Evolutionary conservation across 1,140 invertebrate species (phyloP).

Genomic region (Telenomus remus): DNA sequence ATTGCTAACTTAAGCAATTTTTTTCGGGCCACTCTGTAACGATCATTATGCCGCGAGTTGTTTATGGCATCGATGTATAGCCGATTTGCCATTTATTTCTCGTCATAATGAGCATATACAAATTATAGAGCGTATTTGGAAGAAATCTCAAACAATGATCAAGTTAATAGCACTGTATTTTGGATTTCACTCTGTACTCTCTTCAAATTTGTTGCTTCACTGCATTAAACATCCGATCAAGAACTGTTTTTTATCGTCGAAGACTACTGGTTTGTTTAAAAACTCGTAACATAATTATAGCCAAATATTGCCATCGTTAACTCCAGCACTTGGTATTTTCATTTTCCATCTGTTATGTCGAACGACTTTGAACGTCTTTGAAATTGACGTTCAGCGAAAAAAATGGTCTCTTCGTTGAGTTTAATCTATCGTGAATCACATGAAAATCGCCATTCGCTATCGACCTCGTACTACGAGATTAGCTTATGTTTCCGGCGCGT

Average conservation of each 20-base stretch:
- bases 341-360: too few relatives aligned
- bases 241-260: too few relatives aligned
- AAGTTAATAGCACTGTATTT: slow-evolving; percentile 35
- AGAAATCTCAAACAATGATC: slow-evolving; percentile 48
- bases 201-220: slow-evolving; percentile 23
- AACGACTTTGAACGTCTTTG: too few relatives aligned
- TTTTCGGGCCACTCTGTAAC: slow-evolving; percentile 47
- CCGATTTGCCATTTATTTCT: slow-evolving; percentile 56
- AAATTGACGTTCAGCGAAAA: too few relatives aligned
- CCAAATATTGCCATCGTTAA: too few relatives aligned
- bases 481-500: slow-evolving; percentile 32
- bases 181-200: slow-evolving; percentile 31
- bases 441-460: neutral
- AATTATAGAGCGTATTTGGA: slow-evolving; percentile 40
- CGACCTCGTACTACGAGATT: slow-evolving; percentile 5
- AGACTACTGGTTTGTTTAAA: too few relatives aligned
- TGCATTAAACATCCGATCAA: too few relatives aligned
- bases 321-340: too few relatives aligned
- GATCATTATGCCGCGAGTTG: slow-evolving; percentile 49
- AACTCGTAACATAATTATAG: too few relatives aligned
- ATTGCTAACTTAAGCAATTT: slow-evolving; percentile 51
- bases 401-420: neutral
- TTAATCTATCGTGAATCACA: neutral
- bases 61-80: slow-evolving; percentile 45
- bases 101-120: slow-evolving; percentile 52